These are phyloP conservation scores for Tapera naevia DNA, from an alignment of 2,797 vertebrate genomes.

Conservation along the genomic window DNA sequence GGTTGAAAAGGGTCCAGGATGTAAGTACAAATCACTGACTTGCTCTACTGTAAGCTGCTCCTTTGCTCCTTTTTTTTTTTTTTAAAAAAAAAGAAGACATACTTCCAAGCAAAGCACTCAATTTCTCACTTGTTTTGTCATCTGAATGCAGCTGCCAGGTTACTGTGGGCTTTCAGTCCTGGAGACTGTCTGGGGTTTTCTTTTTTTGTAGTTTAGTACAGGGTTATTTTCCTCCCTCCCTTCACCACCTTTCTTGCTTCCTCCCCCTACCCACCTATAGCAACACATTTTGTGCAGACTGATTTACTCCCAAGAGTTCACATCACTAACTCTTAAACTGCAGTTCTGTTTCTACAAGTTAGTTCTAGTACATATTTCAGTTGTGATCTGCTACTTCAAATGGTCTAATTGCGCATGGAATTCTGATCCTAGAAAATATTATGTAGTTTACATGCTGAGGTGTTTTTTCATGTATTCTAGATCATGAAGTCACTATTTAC, in stretches of 20 bases:
- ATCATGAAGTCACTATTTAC: neutral
- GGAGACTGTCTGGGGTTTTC: neutral
- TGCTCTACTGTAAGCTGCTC: conserved; percentile 46
- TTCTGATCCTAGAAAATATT: neutral
- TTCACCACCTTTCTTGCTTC: neutral
- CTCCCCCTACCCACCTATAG: neutral
- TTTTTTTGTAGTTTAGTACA: neutral
- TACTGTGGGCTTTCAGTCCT: neutral
- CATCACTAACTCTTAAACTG: neutral
- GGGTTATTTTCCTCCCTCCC: rapidly evolving
- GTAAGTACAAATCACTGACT: conserved; percentile 56
- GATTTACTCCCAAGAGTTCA: neutral
- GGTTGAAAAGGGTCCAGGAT: conserved; percentile 36
- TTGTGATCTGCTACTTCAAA: conserved; percentile 5
- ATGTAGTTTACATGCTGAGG: neutral
- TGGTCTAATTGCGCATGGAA: neutral
- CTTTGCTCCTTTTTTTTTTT: too few relatives aligned
- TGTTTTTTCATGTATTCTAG: neutral
- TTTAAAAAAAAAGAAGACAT: conserved; percentile 14
- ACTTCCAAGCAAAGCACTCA: neutral
- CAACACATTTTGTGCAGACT: neutral
- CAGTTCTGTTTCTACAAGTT: neutral
- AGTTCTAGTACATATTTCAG: neutral
- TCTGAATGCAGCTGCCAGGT: neutral
- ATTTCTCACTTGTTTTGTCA: conserved; percentile 47